A percentile compares a stretch with the other conserved stretches of the same genome.
phyloP scores from a whole-genome alignment of 2,113 vertebrate genomes.

The Chaetodon auriga region DNA sequence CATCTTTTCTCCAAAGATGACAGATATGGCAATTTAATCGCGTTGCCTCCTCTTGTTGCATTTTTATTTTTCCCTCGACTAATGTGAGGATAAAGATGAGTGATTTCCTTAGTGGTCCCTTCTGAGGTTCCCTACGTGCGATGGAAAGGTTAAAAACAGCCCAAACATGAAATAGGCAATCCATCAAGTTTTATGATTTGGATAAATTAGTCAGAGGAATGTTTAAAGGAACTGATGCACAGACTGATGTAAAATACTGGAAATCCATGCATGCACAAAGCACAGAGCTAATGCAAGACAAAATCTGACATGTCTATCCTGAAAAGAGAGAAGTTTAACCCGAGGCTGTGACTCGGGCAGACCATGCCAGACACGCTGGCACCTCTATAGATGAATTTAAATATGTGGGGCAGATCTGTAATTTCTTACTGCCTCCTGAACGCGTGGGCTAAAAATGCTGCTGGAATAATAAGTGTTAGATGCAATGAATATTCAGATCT shows the following conservation, averaged over 20 bases:
- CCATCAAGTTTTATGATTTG: constrained; percentile 41
- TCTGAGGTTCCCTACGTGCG: constrained; percentile 33
- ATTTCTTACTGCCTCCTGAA: constrained; percentile 57
- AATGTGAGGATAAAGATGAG: constrained; percentile 83
- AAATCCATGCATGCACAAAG: background rate
- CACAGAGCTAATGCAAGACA: background rate
- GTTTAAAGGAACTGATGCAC: constrained; percentile 11
- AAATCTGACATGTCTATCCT: constrained; percentile 19
- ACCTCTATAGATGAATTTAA: constrained; percentile 50
- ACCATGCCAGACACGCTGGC: constrained; percentile 34
- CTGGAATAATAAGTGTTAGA: constrained; percentile 71
- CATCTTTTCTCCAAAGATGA: constrained; percentile 79
- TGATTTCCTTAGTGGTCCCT: constrained; percentile 64
- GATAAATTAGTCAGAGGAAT: constrained; percentile 14
- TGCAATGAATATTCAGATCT: constrained; percentile 77
- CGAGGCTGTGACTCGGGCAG: constrained; percentile 35
- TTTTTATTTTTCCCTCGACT: constrained; percentile 70
- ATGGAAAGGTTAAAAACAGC: constrained; percentile 20
- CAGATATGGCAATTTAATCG: constrained; percentile 83
- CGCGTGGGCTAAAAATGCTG: constrained; percentile 37
- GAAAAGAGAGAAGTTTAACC: constrained; percentile 37
- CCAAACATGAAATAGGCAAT: constrained; percentile 16
- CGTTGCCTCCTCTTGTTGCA: constrained; percentile 74
- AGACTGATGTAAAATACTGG: background rate
- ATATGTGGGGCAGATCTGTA: constrained; percentile 50